A percentile compares a stretch with the other conserved stretches of the same genome.
These are phyloP conservation scores for Menura novaehollandiae DNA, from an alignment of 2,113 vertebrate genomes.

Conservation along the genomic window DNA sequence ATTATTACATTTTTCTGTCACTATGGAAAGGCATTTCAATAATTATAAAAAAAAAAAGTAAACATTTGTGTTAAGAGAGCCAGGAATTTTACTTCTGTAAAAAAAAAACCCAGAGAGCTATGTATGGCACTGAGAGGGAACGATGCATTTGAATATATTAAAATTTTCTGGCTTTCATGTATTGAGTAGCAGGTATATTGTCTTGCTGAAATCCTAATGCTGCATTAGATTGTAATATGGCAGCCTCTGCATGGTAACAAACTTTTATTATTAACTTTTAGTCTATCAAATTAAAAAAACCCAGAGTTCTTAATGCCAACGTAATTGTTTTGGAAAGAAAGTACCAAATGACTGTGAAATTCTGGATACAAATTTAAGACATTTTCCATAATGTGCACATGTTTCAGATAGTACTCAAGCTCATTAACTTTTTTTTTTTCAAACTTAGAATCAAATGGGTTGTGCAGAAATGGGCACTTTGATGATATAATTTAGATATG, in stretches of 20 bases:
- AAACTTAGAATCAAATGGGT: neutral
- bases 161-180: neutral
- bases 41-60: neutral
- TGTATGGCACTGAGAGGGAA: neutral
- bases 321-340: neutral
- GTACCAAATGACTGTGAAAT: neutral
- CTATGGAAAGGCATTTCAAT: neutral
- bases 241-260: neutral
- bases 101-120: neutral
- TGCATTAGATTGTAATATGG: neutral
- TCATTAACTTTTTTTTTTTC: neutral
- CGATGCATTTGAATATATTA: neutral
- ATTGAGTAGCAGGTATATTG: neutral
- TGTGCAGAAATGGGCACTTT: neutral
- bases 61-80: neutral
- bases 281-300: neutral
- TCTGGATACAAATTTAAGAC: neutral
- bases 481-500: neutral
- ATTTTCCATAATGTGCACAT: neutral
- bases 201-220: neutral
- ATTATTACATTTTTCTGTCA: neutral
- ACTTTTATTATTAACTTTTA: neutral
- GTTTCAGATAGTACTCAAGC: neutral
- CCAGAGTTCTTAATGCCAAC: neutral
- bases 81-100: neutral